Conservation (phyloP, 2,113 vertebrate genomes). For the Salvelinus namaycush region DNA sequence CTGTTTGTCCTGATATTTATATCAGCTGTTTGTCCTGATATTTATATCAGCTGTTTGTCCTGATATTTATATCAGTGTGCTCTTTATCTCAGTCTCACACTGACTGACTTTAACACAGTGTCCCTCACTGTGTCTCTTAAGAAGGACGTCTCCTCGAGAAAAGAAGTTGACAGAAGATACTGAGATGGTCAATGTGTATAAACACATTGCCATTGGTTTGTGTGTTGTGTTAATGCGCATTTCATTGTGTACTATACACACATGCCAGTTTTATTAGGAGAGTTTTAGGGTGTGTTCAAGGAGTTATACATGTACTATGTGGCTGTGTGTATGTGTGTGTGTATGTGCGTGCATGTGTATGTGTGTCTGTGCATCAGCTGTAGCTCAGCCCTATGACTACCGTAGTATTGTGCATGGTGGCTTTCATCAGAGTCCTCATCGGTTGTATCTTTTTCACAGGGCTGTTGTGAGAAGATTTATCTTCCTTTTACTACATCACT, state of each 20-base stretch:
- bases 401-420: conserved; percentile 46
- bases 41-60: too few species aligned
- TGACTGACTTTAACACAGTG: conserved; percentile 25
- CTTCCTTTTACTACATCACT: conserved; percentile 70
- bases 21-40: too few species aligned
- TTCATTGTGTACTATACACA: background rate
- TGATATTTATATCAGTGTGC: conserved; percentile 53
- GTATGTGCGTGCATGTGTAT: background rate
- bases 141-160: conserved; percentile 57
- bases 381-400: conserved; percentile 45
- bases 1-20: too few species aligned
- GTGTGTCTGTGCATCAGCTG: background rate
- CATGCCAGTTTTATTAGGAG: background rate
- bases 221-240: background rate
- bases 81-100: conserved; percentile 41
- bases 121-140: conserved; percentile 52
- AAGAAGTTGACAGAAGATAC: conserved; percentile 57
- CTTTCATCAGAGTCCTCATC: conserved; percentile 55
- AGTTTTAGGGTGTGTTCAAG: background rate
- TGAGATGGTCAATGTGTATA: conserved; percentile 14
- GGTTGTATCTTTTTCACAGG: conserved; percentile 62
- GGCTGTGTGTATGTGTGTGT: background rate
- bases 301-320: background rate
- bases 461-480: conserved; percentile 67
- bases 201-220: conserved; percentile 16